Evolutionary conservation across 2,113 vertebrate genomes (phyloP).

Genomic region (Mesocricetus auratus): DNA sequence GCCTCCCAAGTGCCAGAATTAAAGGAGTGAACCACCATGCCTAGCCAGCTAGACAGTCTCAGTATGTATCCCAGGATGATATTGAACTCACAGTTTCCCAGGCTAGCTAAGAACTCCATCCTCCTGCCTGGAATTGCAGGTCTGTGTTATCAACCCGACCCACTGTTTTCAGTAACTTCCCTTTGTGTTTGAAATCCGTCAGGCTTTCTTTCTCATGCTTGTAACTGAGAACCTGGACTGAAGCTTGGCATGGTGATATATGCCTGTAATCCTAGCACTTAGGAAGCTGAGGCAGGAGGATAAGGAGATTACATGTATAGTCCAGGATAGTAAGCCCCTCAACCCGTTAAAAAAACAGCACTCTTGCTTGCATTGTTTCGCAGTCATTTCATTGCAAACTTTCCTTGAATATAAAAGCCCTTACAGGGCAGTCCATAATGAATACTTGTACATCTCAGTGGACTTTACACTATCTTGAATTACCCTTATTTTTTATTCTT

Average conservation of each 20-base stretch:
- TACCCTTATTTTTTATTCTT: conserved; percentile 16
- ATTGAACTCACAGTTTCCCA: not conserved
- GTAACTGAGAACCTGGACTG: conserved; percentile 25
- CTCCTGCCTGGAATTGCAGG: not conserved
- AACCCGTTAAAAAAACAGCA: no score
- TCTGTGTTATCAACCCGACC: not conserved
- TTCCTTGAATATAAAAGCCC: not conserved
- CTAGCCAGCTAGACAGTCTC: not conserved
- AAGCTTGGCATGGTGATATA: not conserved
- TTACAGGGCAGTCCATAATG: not conserved
- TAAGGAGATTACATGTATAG: not conserved
- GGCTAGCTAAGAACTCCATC: not conserved
- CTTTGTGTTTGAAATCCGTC: conserved; percentile 37
- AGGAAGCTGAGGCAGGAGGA: not conserved
- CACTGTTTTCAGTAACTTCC: conserved; percentile 40
- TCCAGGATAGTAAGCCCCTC: not conserved
- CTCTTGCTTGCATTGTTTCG: conserved; percentile 6
- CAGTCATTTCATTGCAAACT: conserved; percentile 24
- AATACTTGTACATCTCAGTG: not conserved
- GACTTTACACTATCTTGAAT: conserved; percentile 55
- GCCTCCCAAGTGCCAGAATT: not conserved
- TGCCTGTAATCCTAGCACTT: not conserved
- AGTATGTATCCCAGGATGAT: not conserved
- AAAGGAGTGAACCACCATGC: not conserved
- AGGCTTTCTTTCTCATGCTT: conserved; percentile 44